A percentile compares a stretch with the other conserved stretches of the same genome.
Conservation (phyloP, 2,888 invertebrate genomes). For the Conus canariensis region DNA sequence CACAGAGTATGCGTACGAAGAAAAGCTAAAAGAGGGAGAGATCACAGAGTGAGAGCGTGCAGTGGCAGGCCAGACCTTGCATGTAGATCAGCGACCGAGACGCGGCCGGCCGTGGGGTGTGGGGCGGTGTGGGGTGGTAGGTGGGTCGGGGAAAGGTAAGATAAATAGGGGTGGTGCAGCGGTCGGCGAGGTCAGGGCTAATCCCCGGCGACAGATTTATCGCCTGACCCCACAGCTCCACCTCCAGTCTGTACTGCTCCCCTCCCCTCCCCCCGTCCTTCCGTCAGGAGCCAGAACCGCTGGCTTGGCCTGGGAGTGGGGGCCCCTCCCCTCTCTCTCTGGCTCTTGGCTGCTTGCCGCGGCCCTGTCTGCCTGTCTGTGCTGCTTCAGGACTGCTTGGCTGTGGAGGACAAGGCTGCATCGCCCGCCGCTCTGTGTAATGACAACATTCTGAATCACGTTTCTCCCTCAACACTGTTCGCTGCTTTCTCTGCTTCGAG, state of each 20-base stretch:
- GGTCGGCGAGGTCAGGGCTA: constrained; percentile 18
- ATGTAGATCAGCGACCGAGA: neutral
- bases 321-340: constrained; percentile 15
- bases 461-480: no score
- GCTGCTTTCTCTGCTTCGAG: no score
- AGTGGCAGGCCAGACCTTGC: no score
- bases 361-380: neutral
- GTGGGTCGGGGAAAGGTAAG: neutral
- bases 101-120: neutral
- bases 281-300: neutral
- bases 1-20: no score
- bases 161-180: neutral
- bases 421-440: no score
- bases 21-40: neutral
- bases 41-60: neutral
- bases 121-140: neutral
- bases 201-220: constrained; percentile 35
- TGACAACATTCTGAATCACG: no score
- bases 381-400: neutral
- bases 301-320: no score
- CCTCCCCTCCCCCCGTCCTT: neutral
- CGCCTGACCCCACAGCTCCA: neutral
- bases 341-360: neutral
- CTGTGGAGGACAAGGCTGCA: no score
- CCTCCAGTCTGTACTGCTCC: neutral